A percentile compares a stretch with the other conserved stretches of the same genome.
Conservation (phyloP, 2,888 invertebrate genomes). For the Hipparchia sbordonii region DNA sequence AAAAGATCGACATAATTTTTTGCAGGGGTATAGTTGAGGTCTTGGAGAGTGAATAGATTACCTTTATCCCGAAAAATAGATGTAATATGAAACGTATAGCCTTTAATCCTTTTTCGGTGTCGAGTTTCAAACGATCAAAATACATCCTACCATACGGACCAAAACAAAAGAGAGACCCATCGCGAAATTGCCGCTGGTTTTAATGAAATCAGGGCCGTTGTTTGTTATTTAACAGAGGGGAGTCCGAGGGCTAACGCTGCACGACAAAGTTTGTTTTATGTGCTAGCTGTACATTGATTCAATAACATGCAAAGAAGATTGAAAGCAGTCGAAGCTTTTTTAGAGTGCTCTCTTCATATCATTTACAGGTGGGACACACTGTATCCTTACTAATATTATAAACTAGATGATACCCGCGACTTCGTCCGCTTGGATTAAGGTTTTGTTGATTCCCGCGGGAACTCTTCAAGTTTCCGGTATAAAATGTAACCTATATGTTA, state of each 20-base stretch:
- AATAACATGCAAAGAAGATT: neutral
- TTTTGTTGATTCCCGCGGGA: too few relatives aligned
- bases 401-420: too few relatives aligned
- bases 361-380: too few relatives aligned
- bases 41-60: too few relatives aligned
- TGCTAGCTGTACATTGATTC: neutral
- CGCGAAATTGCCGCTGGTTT: constrained; percentile 11
- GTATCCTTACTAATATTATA: too few relatives aligned
- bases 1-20: neutral
- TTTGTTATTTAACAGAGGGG: constrained; percentile 21
- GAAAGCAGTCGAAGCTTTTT: neutral
- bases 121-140: constrained; percentile 15
- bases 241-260: constrained; percentile 3
- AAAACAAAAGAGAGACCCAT: constrained; percentile 16
- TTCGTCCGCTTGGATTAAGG: too few relatives aligned
- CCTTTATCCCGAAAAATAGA: too few relatives aligned
- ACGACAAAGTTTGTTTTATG: constrained; percentile 1
- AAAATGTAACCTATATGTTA: too few relatives aligned
- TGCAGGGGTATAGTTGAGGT: too few relatives aligned
- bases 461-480: too few relatives aligned
- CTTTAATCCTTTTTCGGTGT: constrained; percentile 14
- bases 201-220: constrained; percentile 24
- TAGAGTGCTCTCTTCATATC: too few relatives aligned
- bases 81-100: neutral
- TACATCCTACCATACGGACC: constrained; percentile 7